Evolutionary conservation across 2,113 vertebrate genomes (phyloP).

Genomic region (Tychaedon coryphoeus): DNA sequence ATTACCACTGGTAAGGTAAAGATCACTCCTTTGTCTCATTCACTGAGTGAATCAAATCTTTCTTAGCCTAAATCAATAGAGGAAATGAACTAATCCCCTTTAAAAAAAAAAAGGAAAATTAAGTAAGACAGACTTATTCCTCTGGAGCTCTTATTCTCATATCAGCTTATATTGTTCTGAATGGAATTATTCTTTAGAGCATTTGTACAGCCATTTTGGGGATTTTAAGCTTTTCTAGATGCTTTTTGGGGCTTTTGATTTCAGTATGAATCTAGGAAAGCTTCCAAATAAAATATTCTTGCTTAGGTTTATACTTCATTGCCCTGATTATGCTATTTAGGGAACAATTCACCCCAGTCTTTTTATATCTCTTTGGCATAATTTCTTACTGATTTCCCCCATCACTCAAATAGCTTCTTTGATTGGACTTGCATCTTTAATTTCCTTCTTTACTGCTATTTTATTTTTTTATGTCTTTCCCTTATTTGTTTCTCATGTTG

Average conservation of each 20-base stretch:
- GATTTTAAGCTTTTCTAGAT: background rate
- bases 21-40: background rate
- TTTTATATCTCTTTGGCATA: background rate
- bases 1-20: background rate
- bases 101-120: background rate
- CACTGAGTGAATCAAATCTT: background rate
- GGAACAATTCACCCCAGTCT: background rate
- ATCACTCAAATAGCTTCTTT: background rate
- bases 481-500: background rate
- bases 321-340: background rate
- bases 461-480: conserved; percentile 18
- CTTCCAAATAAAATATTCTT: background rate
- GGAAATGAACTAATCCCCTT: background rate
- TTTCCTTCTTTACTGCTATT: background rate
- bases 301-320: background rate
- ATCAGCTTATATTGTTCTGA: background rate
- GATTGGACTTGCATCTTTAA: background rate
- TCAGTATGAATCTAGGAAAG: background rate
- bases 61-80: background rate
- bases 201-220: background rate
- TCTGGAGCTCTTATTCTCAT: background rate
- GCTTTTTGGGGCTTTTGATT: background rate
- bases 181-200: background rate
- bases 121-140: background rate
- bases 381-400: background rate